Evolutionary conservation across 2,888 invertebrate genomes (phyloP).

Genomic region (Drosophila robusta): DNA sequence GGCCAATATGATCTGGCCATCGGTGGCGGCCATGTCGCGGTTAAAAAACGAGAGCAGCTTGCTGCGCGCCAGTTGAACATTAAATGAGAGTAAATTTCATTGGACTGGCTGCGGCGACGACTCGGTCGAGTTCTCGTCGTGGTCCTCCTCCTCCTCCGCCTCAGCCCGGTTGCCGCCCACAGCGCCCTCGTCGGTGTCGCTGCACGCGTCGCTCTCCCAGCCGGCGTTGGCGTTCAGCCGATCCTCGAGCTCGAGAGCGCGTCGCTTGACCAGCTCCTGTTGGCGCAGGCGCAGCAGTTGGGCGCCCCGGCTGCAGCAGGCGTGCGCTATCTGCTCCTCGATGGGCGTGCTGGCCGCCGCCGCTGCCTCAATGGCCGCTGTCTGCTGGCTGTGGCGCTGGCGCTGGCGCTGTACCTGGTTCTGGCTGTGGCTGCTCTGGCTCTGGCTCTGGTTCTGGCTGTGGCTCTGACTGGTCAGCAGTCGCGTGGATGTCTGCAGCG

Average conservation of each 20-base stretch:
- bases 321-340: conserved; percentile 70
- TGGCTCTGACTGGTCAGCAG: conserved; percentile 77
- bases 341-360: conserved; percentile 29
- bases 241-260: conserved; percentile 67
- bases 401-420: conserved; percentile 15
- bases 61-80: conserved; percentile 85
- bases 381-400: conserved; percentile 23
- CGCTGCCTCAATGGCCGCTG: conserved; percentile 19
- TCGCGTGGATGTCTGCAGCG: conserved; percentile 83
- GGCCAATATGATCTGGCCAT: conserved; percentile 95
- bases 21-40: conserved; percentile 93
- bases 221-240: conserved; percentile 63
- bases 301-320: conserved; percentile 73
- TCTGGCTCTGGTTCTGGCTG: conserved; percentile 44
- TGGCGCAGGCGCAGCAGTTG: conserved; percentile 73
- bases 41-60: conserved; percentile 85
- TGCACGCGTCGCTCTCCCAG: conserved; percentile 37
- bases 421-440: conserved; percentile 26
- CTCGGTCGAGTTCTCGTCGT: conserved; percentile 5
- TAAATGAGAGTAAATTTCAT: conserved; percentile 85
- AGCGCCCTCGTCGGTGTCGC: conserved; percentile 48
- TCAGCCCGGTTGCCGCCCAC: conserved; percentile 52
- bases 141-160: not conserved
- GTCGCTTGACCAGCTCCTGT: conserved; percentile 65
- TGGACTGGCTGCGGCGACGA: conserved; percentile 72